Percentiles rank a stretch among this genome's conserved stretches.
These are phyloP conservation scores for Tauraco hartlaubi DNA, from an alignment of 2,797 vertebrate genomes.

Conservation along the genomic window DNA sequence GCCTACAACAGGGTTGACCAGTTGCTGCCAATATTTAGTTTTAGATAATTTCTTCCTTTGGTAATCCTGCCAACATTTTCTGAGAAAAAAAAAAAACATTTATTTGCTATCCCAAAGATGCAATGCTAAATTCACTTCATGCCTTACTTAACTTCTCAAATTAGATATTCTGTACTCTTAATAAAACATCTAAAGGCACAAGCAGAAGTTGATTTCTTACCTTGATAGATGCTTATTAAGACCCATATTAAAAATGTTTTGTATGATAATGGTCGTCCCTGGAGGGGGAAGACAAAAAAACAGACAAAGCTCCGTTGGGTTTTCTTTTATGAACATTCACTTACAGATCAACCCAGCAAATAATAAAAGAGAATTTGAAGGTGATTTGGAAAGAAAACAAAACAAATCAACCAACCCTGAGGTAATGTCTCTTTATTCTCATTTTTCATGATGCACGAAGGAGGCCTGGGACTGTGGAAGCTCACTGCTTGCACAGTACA, in stretches of 20 bases:
- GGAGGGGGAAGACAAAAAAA: background rate
- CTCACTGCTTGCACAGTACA: background rate
- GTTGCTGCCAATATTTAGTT: background rate
- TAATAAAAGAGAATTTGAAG: background rate
- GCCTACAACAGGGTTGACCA: background rate
- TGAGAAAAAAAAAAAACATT: accelerated
- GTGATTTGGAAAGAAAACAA: background rate
- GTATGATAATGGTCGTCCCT: constrained; percentile 97
- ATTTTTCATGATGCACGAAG: background rate
- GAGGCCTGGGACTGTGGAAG: background rate
- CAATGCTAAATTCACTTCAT: background rate
- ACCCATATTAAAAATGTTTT: constrained; percentile 99
- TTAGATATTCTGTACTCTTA: background rate
- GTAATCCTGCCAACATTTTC: background rate
- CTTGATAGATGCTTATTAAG: constrained; percentile 99
- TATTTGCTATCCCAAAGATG: background rate
- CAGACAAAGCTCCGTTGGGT: background rate
- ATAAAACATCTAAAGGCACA: background rate
- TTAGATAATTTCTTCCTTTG: background rate
- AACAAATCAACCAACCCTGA: background rate
- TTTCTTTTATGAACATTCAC: background rate
- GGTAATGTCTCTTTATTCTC: background rate
- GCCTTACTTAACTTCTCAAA: background rate
- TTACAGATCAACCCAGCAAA: background rate
- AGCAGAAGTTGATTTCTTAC: constrained; percentile 78